Evolutionary conservation across 2,797 vertebrate species (phyloP).

Genomic region (Sandelia bainsii): DNA sequence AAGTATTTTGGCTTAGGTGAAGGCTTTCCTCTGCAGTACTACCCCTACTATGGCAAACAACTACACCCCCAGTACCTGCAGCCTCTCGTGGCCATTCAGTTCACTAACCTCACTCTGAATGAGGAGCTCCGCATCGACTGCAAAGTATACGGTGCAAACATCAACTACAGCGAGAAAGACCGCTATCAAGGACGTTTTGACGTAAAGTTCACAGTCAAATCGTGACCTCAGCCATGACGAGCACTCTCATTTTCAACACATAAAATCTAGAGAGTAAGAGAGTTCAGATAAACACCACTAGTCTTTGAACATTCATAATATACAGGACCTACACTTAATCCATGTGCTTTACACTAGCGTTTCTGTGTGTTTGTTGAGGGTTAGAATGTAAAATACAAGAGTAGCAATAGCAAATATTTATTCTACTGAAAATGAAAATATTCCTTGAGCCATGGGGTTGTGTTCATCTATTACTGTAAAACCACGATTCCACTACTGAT

Average conservation of each 20-base stretch:
- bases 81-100: conserved; percentile 95
- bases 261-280: conserved; percentile 80
- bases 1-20: conserved; percentile 87
- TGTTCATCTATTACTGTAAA: conserved; percentile 99
- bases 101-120: conserved; percentile 87
- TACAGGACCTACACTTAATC: conserved; percentile 99
- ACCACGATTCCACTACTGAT: conserved; percentile 98
- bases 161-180: conserved; percentile 94
- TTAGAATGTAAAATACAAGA: conserved; percentile 98
- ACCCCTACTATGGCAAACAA: conserved; percentile 95
- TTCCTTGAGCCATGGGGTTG: conserved; percentile 99
- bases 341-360: conserved; percentile 99
- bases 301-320: conserved; percentile 99
- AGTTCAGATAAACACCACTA: conserved; percentile 90
- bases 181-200: conserved; percentile 99
- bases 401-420: conserved; percentile 99
- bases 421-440: conserved; percentile 99
- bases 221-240: conserved; percentile 90
- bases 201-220: conserved; percentile 91
- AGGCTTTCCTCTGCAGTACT: conserved; percentile 96
- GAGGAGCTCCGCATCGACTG: conserved; percentile 93
- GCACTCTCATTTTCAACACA: conserved; percentile 83
- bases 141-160: conserved; percentile 91
- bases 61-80: conserved; percentile 94
- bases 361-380: conserved; percentile 95